A percentile compares a stretch with the other conserved stretches of the same genome.
These are phyloP conservation scores for Danionella dracula DNA, from an alignment of 2,797 vertebrate genomes.

Conservation along the genomic window DNA sequence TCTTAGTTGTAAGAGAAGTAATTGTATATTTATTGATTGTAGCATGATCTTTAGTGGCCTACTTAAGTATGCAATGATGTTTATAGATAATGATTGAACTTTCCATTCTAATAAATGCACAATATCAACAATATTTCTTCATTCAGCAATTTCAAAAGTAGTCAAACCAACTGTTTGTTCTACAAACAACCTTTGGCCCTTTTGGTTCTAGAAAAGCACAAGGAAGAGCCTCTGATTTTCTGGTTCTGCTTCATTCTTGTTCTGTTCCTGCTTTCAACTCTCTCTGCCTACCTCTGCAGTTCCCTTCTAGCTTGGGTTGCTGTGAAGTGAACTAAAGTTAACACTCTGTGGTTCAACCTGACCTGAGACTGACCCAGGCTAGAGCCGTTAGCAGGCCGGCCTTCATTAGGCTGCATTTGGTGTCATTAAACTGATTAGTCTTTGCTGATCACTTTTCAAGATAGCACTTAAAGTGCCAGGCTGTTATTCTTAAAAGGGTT, in stretches of 20 bases:
- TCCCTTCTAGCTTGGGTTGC: neutral
- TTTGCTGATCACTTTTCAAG: slow-evolving; percentile 78
- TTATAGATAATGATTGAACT: too few species aligned
- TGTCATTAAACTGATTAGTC: slow-evolving; percentile 71
- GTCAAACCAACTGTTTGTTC: neutral
- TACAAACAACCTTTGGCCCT: neutral
- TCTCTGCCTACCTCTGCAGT: neutral
- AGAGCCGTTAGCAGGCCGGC: slow-evolving; percentile 42
- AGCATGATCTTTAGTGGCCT: too few species aligned
- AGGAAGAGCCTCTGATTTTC: neutral
- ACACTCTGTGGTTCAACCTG: slow-evolving; percentile 62
- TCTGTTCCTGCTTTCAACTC: neutral
- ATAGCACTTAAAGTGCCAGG: slow-evolving; percentile 69
- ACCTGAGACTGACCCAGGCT: slow-evolving; percentile 45
- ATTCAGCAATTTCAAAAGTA: neutral
- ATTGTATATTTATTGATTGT: too few species aligned
- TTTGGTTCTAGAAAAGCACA: neutral
- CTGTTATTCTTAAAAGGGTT: slow-evolving; percentile 64
- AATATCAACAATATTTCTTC: too few species aligned
- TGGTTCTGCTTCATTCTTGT: slow-evolving; percentile 17
- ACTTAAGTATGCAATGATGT: too few species aligned
- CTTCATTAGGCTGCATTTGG: slow-evolving; percentile 76
- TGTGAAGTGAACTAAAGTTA: slow-evolving; percentile 36
- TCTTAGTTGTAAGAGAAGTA: too few species aligned
- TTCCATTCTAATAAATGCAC: too few species aligned